A percentile compares a stretch with the other conserved stretches of the same genome.
Evolutionary conservation across 2,797 vertebrate genomes (phyloP).

Genomic region (Hipposideros larvatus): DNA sequence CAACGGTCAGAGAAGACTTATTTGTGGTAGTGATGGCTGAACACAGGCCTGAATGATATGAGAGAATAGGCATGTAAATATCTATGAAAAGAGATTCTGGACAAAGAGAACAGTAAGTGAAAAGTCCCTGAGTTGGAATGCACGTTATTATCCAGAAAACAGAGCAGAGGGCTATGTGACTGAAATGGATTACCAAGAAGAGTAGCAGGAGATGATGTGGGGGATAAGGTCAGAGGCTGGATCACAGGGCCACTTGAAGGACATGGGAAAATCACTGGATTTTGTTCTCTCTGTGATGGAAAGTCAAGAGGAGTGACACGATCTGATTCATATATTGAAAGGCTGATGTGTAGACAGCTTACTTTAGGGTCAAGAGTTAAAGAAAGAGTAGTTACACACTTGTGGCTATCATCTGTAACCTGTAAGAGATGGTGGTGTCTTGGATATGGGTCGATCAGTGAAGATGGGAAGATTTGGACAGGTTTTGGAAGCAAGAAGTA

Average conservation of each 20-base stretch:
- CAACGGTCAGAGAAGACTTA: neutral
- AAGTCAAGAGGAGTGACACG: neutral
- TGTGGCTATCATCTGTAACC: neutral
- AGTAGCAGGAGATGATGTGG: neutral
- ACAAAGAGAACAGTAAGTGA: neutral
- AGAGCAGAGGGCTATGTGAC: neutral
- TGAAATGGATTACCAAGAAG: neutral
- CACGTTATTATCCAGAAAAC: neutral
- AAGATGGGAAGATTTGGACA: neutral
- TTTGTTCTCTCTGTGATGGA: neutral
- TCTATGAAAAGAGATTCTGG: neutral
- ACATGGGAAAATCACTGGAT: neutral
- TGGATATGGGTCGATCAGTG: neutral
- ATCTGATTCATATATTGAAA: neutral
- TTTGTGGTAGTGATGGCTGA: neutral
- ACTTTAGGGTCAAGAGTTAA: neutral
- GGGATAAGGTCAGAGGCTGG: neutral
- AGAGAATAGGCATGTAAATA: neutral
- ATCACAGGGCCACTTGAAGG: neutral
- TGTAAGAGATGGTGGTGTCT: neutral
- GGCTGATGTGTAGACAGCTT: neutral
- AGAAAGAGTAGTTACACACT: neutral
- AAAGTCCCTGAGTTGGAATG: neutral
- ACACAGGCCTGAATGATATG: neutral
- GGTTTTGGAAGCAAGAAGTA: neutral